Evolutionary conservation across 2,797 vertebrate species (phyloP), one percentile per base, ranked within the genome.

Genomic region (Tiaroga cobitis): DNA sequence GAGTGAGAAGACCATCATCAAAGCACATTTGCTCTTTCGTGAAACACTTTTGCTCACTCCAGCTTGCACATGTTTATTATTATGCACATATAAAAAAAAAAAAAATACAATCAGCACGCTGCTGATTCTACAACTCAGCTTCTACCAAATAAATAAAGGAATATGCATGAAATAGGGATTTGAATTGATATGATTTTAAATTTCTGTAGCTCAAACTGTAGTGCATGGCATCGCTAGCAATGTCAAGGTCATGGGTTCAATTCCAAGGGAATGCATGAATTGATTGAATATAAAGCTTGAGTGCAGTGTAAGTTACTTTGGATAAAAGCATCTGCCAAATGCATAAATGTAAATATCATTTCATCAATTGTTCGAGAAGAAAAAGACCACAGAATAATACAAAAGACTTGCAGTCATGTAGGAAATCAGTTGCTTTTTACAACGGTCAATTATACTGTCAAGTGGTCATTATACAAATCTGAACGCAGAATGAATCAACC

Each of bases 401-500:
- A 59, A 49, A 32, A 63, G 5, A 26, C 18, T 61, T 73, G 54
- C 56, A 19, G 21, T 29, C 41, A 61, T 61, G 26, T 32, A 16
- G 10, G 18, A 73, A 56, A 61, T 83, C 13, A 46, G 59, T 37
- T 74, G 37, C 39, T 26, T 78, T 32, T 11, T 29, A 32, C 37
- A 34, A 34, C 7, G 43, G 49, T n/a, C 56, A 43, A 79, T 63
- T 63, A 61, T 63, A 49, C 43, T 34, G 78, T 80, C 15, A 56
- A 70, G 80, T 70, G 34, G 67, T 46, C 74, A 46, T 79, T 84
- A 84, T 43, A 56, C 46, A 77, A 69, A 84, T 51, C 51, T 81
- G 32, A 68, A 21, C 3, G 6, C 37, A 32, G 51, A 75, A 75
- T 18, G 15, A 34, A 78, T 70, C 49, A 49, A 41, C 82, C 74